Conservation (phyloP, 2,797 vertebrate genomes). For the Paedocypris micromegethes region DNA sequence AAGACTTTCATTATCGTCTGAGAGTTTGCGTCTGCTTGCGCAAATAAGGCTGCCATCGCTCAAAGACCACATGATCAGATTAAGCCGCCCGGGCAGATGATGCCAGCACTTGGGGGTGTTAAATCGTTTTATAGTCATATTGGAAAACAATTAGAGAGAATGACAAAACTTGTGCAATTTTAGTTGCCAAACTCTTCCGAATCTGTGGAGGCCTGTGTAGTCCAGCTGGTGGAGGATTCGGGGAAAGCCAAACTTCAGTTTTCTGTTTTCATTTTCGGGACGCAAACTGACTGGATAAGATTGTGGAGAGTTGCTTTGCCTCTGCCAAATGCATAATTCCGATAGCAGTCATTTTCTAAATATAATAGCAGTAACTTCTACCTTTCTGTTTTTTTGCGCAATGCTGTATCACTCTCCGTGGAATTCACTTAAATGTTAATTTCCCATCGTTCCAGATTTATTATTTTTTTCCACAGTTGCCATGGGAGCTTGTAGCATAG, state of each 20-base stretch:
- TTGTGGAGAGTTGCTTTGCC: not conserved
- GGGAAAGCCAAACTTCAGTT: no score
- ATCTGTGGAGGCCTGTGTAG: no score
- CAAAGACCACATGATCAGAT: constrained; percentile 25
- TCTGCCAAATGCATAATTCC: not conserved
- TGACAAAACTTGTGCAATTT: no score
- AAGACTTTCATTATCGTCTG: constrained; percentile 28
- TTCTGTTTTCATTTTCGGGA: no score
- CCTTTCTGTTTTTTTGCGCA: not conserved
- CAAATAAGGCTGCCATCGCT: constrained; percentile 33
- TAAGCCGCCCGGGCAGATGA: not conserved
- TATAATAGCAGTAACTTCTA: not conserved
- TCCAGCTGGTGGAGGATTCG: no score
- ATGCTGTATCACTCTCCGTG: constrained; percentile 13
- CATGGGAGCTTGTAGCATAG: constrained; percentile 34
- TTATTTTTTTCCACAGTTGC: constrained; percentile 6
- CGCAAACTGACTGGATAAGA: no score
- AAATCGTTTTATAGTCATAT: no score
- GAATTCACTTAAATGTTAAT: constrained; percentile 25
- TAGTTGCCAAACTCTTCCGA: no score
- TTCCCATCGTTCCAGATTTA: constrained; percentile 13
- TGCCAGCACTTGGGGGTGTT: not conserved
- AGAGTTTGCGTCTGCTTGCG: constrained; percentile 3
- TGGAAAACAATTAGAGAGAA: no score
- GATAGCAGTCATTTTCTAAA: constrained; percentile 9